phyloP scores from a whole-genome alignment of 2,113 vertebrate genomes.

The Embiotoca jacksoni region DNA sequence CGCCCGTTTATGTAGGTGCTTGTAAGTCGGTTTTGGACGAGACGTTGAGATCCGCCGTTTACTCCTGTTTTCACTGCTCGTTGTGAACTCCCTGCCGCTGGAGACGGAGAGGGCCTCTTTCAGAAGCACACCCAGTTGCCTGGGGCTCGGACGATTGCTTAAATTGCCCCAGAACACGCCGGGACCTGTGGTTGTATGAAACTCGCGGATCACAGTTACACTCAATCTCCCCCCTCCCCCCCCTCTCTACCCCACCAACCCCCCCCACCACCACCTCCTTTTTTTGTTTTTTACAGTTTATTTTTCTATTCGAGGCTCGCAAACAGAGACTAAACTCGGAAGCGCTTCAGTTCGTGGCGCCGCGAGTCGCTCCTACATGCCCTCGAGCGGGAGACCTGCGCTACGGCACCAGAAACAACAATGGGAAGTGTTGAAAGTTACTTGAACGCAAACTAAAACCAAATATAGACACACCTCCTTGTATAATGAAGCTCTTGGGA shows the following conservation, averaged over 20 bases:
- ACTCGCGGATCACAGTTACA: slow-evolving; percentile 29
- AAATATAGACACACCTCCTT: slow-evolving; percentile 71
- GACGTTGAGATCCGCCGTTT: slow-evolving; percentile 24
- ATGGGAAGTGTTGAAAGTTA: slow-evolving; percentile 72
- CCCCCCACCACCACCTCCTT: too few species aligned
- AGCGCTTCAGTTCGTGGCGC: slow-evolving; percentile 27
- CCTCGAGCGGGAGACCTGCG: slow-evolving; percentile 45
- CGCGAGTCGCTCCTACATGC: slow-evolving; percentile 28
- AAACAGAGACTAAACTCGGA: slow-evolving; percentile 34
- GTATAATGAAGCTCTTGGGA: slow-evolving; percentile 41
- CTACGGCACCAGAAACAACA: slow-evolving; percentile 56
- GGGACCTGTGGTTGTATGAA: slow-evolving; percentile 61
- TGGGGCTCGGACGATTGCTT: slow-evolving; percentile 61
- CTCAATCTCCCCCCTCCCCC: background rate
- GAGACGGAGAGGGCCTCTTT: slow-evolving; percentile 38
- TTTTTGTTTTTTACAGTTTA: too few species aligned
- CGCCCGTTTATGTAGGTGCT: slow-evolving; percentile 3
- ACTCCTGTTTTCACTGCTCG: slow-evolving; percentile 52
- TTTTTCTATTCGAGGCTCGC: slow-evolving; percentile 18
- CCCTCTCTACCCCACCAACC: too few species aligned
- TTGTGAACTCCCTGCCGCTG: slow-evolving; percentile 29
- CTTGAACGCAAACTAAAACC: slow-evolving; percentile 51
- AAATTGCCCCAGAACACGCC: slow-evolving; percentile 64
- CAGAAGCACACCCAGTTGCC: slow-evolving; percentile 61
- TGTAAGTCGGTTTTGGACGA: slow-evolving; percentile 16